Conservation (phyloP, 2,797 vertebrate genomes). For the Mormyrops boulengeri region DNA sequence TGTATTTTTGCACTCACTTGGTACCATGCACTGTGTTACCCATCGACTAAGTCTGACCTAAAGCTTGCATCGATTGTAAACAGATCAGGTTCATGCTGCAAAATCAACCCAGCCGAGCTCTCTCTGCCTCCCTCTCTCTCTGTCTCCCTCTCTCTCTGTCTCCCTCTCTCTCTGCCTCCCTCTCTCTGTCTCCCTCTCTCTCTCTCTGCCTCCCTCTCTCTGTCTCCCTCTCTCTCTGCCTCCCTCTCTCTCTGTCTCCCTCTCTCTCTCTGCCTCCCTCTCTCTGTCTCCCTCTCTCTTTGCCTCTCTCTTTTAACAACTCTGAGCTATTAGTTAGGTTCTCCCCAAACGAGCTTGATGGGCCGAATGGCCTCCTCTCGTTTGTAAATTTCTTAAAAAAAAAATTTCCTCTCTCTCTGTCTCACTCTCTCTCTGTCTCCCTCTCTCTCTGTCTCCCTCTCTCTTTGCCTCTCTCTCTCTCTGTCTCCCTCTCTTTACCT, state of each 20-base stretch:
- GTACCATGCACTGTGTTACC: not conserved
- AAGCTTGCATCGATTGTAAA: not conserved
- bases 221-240: not conserved
- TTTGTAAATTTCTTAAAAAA: no score
- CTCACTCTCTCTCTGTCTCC: not conserved
- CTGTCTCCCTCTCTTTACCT: not conserved
- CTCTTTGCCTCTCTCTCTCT: not conserved
- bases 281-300: not conserved
- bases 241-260: not conserved
- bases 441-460: not conserved
- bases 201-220: no score
- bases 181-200: no score
- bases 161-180: not conserved
- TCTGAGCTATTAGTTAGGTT: no score
- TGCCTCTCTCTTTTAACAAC: not conserved
- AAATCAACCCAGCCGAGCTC: slow-evolving; percentile 6
- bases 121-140: not conserved
- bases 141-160: not conserved
- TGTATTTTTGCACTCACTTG: not conserved
- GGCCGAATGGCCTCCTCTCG: no score
- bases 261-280: no score
- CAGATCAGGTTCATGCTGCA: not conserved
- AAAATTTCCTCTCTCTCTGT: no score
- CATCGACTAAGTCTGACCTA: not conserved
- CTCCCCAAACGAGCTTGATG: no score